These are phyloP conservation scores for Cetonia aurata DNA, from an alignment of 2,888 invertebrate genomes.

Conservation along the genomic window DNA sequence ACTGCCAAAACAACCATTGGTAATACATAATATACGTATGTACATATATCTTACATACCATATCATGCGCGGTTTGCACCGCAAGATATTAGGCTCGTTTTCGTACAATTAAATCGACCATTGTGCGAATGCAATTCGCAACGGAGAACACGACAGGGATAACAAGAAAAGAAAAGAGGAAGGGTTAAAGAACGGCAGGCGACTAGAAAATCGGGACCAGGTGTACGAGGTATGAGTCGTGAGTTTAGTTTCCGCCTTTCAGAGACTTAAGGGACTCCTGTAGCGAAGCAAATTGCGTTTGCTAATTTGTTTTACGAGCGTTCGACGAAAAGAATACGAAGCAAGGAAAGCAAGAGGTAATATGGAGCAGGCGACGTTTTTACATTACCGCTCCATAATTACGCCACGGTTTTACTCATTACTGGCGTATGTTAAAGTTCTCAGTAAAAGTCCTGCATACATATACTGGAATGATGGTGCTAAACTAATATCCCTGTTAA, in stretches of 20 bases:
- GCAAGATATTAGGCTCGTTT: slow-evolving; percentile 7
- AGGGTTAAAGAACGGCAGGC: slow-evolving; percentile 21
- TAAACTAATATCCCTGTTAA: not conserved
- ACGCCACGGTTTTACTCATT: too few relatives aligned
- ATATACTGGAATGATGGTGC: not conserved
- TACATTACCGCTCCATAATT: too few relatives aligned
- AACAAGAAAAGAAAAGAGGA: not conserved
- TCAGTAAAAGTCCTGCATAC: too few relatives aligned
- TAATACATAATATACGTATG: too few relatives aligned
- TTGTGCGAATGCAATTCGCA: slow-evolving; percentile 29
- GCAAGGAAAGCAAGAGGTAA: not conserved
- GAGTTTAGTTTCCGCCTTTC: not conserved
- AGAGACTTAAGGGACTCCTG: slow-evolving; percentile 14
- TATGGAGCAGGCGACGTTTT: not conserved
- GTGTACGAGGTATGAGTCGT: slow-evolving; percentile 3
- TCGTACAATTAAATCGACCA: slow-evolving; percentile 33
- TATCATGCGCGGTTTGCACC: slow-evolving; percentile 2
- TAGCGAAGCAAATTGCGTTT: slow-evolving; percentile 25
- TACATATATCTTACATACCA: too few relatives aligned
- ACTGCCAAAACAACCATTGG: slow-evolving; percentile 16
- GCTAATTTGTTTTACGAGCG: slow-evolving; percentile 29
- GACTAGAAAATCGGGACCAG: slow-evolving; percentile 31
- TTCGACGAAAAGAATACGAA: slow-evolving; percentile 4
- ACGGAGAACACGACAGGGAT: slow-evolving; percentile 1
- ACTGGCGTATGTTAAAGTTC: too few relatives aligned